A percentile compares a stretch with the other conserved stretches of the same genome.
Conservation (phyloP, 2,888 invertebrate species). For the Syritta pipiens region DNA sequence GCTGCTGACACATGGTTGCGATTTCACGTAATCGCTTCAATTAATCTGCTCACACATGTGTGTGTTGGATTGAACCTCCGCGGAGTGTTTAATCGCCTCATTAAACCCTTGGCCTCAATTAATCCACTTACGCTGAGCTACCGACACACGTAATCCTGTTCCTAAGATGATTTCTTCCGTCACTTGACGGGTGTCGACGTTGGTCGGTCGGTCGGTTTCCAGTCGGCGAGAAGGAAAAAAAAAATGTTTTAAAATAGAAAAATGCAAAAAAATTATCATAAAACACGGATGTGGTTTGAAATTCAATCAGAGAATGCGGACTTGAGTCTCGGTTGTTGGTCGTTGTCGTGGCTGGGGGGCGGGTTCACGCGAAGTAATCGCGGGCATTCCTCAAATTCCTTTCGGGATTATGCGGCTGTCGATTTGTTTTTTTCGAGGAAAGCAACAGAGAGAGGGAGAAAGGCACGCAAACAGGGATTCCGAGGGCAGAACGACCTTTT, state of each 20-base stretch:
- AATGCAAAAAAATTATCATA: conserved; percentile 51
- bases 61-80: too few relatives aligned
- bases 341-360: not conserved
- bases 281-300: conserved; percentile 55
- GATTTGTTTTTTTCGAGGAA: too few relatives aligned
- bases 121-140: conserved; percentile 41
- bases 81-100: conserved; percentile 55
- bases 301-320: conserved; percentile 49
- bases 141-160: conserved; percentile 16
- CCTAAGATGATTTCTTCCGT: conserved; percentile 38
- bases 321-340: not conserved
- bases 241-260: conserved; percentile 34
- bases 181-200: too few relatives aligned
- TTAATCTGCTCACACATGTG: too few relatives aligned
- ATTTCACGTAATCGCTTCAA: conserved; percentile 55
- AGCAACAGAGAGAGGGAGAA: conserved; percentile 20
- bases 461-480: conserved; percentile 25
- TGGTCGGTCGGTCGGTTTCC: conserved; percentile 2
- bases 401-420: conserved; percentile 37
- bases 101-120: conserved; percentile 53
- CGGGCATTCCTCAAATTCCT: conserved; percentile 48
- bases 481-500: conserved; percentile 47
- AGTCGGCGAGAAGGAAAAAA: not conserved
- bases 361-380: conserved; percentile 8
- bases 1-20: conserved; percentile 4